phyloP scores from a whole-genome alignment of 92 coral and sea anemone species.

The Pocillopora grandis region DNA sequence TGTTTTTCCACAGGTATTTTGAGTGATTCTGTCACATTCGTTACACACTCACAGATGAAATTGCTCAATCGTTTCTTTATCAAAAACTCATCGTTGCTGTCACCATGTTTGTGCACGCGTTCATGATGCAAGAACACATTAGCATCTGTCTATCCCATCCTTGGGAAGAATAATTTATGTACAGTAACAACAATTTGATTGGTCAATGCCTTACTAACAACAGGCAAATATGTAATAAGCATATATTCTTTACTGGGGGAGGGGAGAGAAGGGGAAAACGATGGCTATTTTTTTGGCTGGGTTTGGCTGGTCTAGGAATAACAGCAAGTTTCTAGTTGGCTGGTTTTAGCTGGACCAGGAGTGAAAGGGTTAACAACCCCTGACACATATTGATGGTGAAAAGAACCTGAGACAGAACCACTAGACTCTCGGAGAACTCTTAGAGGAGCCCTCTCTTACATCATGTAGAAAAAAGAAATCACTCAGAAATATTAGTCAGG shows the following conservation, averaged over 20 bases:
- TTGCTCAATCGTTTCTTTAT: background rate
- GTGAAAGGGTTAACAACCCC: constrained; percentile 30
- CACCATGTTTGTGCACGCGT: background rate
- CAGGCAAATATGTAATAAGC: background rate
- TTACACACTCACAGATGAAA: too few relatives aligned
- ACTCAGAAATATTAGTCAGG: too few relatives aligned
- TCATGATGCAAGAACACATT: background rate
- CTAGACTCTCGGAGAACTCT: too few relatives aligned
- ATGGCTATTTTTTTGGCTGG: background rate
- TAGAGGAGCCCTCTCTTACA: too few relatives aligned
- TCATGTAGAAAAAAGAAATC: too few relatives aligned
- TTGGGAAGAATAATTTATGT: background rate
- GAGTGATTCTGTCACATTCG: too few relatives aligned
- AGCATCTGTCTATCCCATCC: background rate
- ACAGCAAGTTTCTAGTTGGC: background rate
- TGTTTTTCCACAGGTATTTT: too few relatives aligned
- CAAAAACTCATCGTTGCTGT: background rate
- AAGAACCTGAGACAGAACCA: too few relatives aligned
- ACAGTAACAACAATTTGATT: constrained; percentile 1
- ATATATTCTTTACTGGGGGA: background rate
- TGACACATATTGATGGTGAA: too few relatives aligned
- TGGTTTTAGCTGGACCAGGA: constrained; percentile 29
- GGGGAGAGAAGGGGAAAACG: background rate
- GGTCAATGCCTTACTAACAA: constrained; percentile 2
- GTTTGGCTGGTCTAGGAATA: constrained; percentile 28